Base-by-base conservation (phyloP, 2,113 vertebrate genomes). In the Gambusia affinis region DNA sequence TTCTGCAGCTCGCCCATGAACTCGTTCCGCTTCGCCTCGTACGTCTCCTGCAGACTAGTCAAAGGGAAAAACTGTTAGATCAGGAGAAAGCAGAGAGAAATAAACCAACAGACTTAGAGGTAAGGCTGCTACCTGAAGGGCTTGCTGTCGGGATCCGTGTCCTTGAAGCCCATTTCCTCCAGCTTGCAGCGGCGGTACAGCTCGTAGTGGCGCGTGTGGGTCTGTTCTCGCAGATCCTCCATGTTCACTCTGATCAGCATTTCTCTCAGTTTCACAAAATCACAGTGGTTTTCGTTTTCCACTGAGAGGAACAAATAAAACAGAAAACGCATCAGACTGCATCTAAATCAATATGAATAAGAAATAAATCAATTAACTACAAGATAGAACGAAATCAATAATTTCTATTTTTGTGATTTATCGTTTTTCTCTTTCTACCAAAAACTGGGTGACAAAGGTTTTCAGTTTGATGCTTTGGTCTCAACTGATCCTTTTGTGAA, bases 161-260 rank as follows among this genome's bases (percentile, higher is more conserved):
- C 98, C 89, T 99, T 97, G 76, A 99, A 99, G 42, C 98, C 98
- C 98, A 99, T 99, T 94, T 99, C 98, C 83, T 99, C 98, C 88
- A 99, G 94, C 70, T 99, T 99, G 88, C 98, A 99, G 67, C 98
- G 95, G 63, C 98, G 95, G 83, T 99, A 99, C 24, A 99, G 95
- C 92, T 99, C 98, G 3, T 99, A 99, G 88, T 99, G 98, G 33
- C 96, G 96, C 0, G 97, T 95, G 86, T 99, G 98, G 0, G 98
- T 99, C 93, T 99, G 97, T 87, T 99, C 98, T 3, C 98, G 95
- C 19, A 99, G 95, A 91, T 99, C 98, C 88, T 99, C 97, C 98
- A 99, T 99, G 93, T 99, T 99, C 79, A 99, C 96, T 0, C 97
- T 95, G 88, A 99, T 97, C 88, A 99, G 93, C 97, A 99, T 99